phyloP scores from a whole-genome alignment of 2,888 invertebrate genomes.

The Lithophane semibrunnea region DNA sequence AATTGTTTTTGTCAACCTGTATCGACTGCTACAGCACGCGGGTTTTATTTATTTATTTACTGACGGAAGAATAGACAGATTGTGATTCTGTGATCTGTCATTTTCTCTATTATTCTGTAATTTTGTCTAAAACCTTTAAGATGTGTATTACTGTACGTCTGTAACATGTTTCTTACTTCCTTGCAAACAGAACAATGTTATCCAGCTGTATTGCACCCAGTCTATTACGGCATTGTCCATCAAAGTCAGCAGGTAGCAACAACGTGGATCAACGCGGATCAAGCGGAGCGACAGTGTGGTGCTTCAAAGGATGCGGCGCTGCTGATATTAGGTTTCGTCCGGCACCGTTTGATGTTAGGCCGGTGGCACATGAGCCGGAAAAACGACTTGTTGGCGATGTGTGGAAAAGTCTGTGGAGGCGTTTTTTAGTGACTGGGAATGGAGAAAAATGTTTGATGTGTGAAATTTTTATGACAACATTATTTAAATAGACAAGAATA shows the following conservation, averaged over 20 bases:
- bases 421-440: neutral
- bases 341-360: constrained; percentile 45
- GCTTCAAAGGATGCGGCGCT: constrained; percentile 46
- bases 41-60: too few relatives aligned
- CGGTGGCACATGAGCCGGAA: constrained; percentile 8
- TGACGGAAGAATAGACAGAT: too few relatives aligned
- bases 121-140: too few relatives aligned
- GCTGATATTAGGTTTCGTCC: constrained; percentile 20
- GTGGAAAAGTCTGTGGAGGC: neutral
- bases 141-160: too few relatives aligned
- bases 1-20: too few relatives aligned
- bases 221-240: constrained; percentile 25
- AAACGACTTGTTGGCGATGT: constrained; percentile 6
- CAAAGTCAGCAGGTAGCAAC: constrained; percentile 33
- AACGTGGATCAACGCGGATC: constrained; percentile 19
- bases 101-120: too few relatives aligned
- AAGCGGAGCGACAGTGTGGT: neutral
- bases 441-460: neutral
- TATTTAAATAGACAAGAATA: too few relatives aligned
- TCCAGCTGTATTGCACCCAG: constrained; percentile 4
- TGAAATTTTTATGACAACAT: too few relatives aligned
- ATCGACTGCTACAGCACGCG: too few relatives aligned
- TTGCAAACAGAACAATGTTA: neutral
- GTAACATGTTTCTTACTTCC: neutral
- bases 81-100: too few relatives aligned